Evolutionary conservation across 2,888 invertebrate genomes (phyloP), one percentile per base, ranked within the genome.

Genomic region (Synergus umbraculus): DNA sequence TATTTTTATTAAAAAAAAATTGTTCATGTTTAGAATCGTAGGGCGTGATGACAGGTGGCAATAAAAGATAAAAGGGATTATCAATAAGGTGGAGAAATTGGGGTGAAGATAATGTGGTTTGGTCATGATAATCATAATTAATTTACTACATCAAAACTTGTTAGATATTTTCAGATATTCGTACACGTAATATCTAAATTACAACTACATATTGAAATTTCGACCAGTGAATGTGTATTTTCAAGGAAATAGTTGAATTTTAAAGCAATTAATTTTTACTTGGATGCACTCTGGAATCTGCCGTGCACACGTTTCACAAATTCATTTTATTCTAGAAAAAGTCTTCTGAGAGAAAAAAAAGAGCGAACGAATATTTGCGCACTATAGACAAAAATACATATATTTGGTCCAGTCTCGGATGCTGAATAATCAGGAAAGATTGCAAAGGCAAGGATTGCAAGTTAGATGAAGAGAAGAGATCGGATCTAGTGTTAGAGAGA

Each of bases 341-440:
- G n/a, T n/a, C 54, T n/a, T n/a, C 54, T n/a, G 29, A 54, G 0
- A 54, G 3, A 54, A 54, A 15, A 54, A 54, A 9, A 54, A 9
- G 9, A 54, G n/a, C 7, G n/a, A 54, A 54, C n/a, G n/a, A 54
- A n/a, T 54, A 54, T 54, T 54, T n/a, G 54, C 13, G 9, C n/a
- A n/a, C 49, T 54, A 54, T n/a, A n/a, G 8, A 9, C 2, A 54
- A 9, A 4, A 3, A 54, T 54, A 54, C n/a, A 54, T 54, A 60
- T 60, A 18, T 60, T 60, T 29, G 4, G 60, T 22, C 60, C 12
- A 22, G 22, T 22, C 22, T 22, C 22, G 60, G n/a, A 41, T 41
- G 65, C 41, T 66, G 64, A 66, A 49, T 73, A 73, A 54, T 73
- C 29, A 29, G 37, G 15, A 69, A 73, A 73, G 69, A 49, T 69